phyloP scores from a whole-genome alignment of 2,888 invertebrate genomes.

The Drosophila diplacantha region DNA sequence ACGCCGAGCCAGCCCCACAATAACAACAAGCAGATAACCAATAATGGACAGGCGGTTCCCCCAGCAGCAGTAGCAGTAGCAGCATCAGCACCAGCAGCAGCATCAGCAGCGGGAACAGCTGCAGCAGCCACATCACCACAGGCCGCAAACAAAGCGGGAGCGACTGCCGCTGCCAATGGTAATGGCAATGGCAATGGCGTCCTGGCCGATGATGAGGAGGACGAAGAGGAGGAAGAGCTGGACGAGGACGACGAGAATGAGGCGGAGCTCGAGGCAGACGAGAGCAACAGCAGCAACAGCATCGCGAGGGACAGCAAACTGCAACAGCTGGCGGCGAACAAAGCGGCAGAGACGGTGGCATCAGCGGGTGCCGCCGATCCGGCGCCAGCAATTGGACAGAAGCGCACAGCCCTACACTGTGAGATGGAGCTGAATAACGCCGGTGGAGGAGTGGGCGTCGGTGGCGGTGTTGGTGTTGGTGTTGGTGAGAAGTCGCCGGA shows the following conservation, averaged over 20 bases:
- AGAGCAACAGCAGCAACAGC: slow-evolving; percentile 65
- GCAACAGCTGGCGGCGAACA: slow-evolving; percentile 51
- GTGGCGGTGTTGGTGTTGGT: neutral
- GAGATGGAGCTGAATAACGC: slow-evolving; percentile 48
- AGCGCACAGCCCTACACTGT: slow-evolving; percentile 64
- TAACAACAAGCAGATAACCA: slow-evolving; percentile 28
- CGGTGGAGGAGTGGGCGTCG: slow-evolving; percentile 9
- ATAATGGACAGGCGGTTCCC: slow-evolving; percentile 30
- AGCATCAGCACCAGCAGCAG: neutral
- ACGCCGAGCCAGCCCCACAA: slow-evolving; percentile 28
- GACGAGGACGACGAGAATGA: slow-evolving; percentile 58
- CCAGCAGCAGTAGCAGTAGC: slow-evolving; percentile 62
- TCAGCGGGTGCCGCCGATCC: slow-evolving; percentile 9
- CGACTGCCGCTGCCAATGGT: slow-evolving; percentile 40
- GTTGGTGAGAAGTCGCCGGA: slow-evolving; percentile 74
- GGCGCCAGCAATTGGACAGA: slow-evolving; percentile 61
- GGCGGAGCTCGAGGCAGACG: slow-evolving; percentile 67
- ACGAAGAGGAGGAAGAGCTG: slow-evolving; percentile 51
- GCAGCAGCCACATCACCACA: slow-evolving; percentile 55
- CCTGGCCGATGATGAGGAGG: slow-evolving; percentile 44
- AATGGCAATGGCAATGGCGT: slow-evolving; percentile 69
- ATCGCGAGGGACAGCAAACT: slow-evolving; percentile 56
- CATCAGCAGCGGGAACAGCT: slow-evolving; percentile 10
- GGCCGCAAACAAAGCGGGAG: slow-evolving; percentile 65
- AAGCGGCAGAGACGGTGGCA: slow-evolving; percentile 38